Evolutionary conservation across 2,888 invertebrate species (phyloP), one percentile per base, ranked within the genome.

Genomic region (Caenorhabditis macrosperma): DNA sequence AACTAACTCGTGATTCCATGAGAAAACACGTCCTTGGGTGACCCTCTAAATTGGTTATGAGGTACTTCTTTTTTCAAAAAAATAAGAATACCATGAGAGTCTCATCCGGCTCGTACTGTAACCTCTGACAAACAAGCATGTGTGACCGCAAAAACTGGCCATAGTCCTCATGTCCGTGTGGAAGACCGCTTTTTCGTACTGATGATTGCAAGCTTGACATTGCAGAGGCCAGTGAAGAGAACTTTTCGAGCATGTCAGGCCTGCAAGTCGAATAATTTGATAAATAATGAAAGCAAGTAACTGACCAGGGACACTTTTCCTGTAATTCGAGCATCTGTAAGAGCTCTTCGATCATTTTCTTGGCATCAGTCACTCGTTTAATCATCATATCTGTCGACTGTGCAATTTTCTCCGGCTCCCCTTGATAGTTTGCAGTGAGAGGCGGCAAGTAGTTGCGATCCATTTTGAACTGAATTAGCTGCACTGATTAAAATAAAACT

Each of bases 1-100:
- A 1, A 88, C 87, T 22, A 88, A 74, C 33, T 88, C 89, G 78
- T 89, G 89, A 61, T 87, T 86, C 84, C 87, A 89, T 6, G 82
- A 83, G 15, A 68, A 61, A 26, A 89, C 78, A 3, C 89, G 84
- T 17, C 67, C 64, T 57, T 88, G 82, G 4, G 88, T 87, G 44
- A 78, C 52, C 63, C 77, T 71, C 88, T 88, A 54, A 44, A 30
- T 17, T 55, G 2, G 6, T 17, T 30, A 12, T n/a, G 15, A 20
- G n/a, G n/a, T n/a, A n/a, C n/a, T n/a, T n/a, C n/a, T n/a, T n/a
- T n/a, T n/a, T n/a, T n/a, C n/a, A n/a, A n/a, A n/a, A n/a, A n/a
- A n/a, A n/a, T n/a, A n/a, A n/a, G n/a, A n/a, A 33, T 20, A 84
- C 84, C 77, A 71, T 67, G 6, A 89, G 67, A 20, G 60, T 17